A percentile compares a stretch with the other conserved stretches of the same genome.
phyloP scores from a whole-genome alignment of 2,797 vertebrate genomes.

The Leptatherina wallacei region DNA sequence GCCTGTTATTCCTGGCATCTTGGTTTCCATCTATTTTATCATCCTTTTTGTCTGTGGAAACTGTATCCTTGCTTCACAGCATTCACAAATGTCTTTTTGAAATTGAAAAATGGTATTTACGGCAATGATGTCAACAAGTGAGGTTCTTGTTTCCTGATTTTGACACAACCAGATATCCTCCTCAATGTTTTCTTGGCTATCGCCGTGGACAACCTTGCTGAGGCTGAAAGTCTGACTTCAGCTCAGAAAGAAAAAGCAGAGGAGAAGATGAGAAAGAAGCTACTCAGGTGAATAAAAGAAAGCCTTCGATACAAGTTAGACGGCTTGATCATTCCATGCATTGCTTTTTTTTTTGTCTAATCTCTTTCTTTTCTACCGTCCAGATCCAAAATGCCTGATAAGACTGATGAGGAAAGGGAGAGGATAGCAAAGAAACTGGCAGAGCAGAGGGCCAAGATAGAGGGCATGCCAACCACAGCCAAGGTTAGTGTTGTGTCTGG shows the following conservation, averaged over 20 bases:
- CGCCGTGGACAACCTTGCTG: constrained; percentile 94
- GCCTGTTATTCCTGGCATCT: constrained; percentile 91
- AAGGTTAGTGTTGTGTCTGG: constrained; percentile 83
- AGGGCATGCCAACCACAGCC: constrained; percentile 95
- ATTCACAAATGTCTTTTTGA: not conserved
- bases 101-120: not conserved
- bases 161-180: constrained; percentile 88
- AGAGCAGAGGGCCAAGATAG: constrained; percentile 91
- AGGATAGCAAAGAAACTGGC: constrained; percentile 89
- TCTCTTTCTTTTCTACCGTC: constrained; percentile 2
- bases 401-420: constrained; percentile 91
- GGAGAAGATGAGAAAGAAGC: constrained; percentile 88
- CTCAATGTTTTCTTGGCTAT: constrained; percentile 99
- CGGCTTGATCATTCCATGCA: not conserved
- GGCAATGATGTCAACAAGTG: not conserved
- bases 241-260: constrained; percentile 96
- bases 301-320: not conserved
- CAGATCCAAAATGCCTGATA: constrained; percentile 89
- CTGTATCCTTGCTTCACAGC: constrained; percentile 91
- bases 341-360: not conserved
- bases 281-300: constrained; percentile 82
- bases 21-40: constrained; percentile 95
- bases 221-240: constrained; percentile 94
- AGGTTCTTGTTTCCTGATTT: constrained; percentile 66
- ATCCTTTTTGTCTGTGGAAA: constrained; percentile 95